Base-by-base conservation (phyloP, 2,888 invertebrate genomes). In the Drosophila lutescens region DNA sequence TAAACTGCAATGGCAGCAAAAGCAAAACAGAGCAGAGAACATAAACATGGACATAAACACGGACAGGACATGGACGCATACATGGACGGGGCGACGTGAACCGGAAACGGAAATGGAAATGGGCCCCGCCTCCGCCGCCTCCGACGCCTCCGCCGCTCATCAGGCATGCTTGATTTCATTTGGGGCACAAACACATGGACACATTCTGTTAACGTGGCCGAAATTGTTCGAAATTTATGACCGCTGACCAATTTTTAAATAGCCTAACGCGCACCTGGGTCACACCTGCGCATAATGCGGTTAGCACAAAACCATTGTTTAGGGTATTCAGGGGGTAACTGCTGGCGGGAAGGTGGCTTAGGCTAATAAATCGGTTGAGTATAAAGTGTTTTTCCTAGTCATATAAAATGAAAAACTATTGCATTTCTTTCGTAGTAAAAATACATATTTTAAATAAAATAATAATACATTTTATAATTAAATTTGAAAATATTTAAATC, bases 221-320 rank as follows among this genome's bases (percentile, higher is more conserved):
- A 53, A 65, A 67, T 54, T 53, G 65, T 15, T 13, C 53, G 8
- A 76, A 88, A 84, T 84, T 84, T 84, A 84, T 86, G 85, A 79
- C 68, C 79, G 74, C 84, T 81, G 87, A 88, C 88, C 84, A 84
- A 65, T 86, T 84, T 83, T 88, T 77, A 88, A 84, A 84, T 84
- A 84, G 88, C 87, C 87, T 73, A 86, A 71, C 65, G 85, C 79
- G 85, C 87, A 84, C 85, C 88, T 81, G 88, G 65, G 85, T 73
- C 84, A 84, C 88, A 84, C 87, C 84, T 84, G 84, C 85, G 84
- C 84, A 84, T 84, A 88, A 88, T 84, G 84, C 72, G 84, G 88
- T 84, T 67, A 73, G 32, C 56, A 57, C 47, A 13, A 10, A 15
- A 43, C 67, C 44, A 70, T 69, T 49, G 57, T 49, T 58, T 69